A percentile compares a stretch with the other conserved stretches of the same genome.
Evolutionary conservation across 35 echinoderm and acorn worm species (phyloP).

Genomic region (Apostichopus parvimensis): DNA sequence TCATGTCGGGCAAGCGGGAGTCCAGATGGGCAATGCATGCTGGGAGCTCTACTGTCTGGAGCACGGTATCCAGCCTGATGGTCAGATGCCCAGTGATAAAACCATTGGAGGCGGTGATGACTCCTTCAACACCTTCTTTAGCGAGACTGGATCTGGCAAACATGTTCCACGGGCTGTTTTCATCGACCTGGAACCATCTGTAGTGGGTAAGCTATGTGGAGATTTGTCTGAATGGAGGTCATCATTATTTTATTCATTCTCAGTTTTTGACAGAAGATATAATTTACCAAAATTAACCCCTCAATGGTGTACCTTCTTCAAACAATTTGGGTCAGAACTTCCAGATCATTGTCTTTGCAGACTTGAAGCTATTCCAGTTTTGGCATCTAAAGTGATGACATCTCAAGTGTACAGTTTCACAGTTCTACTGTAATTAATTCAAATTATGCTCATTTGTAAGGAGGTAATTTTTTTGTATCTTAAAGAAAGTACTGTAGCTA

Average conservation of each 20-base stretch:
- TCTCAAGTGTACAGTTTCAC: too few species aligned
- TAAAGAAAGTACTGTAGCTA: too few species aligned
- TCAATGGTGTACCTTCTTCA: background rate
- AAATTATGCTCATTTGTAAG: too few species aligned
- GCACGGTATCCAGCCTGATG: too few species aligned
- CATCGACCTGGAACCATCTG: conserved; percentile 76
- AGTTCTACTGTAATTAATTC: too few species aligned
- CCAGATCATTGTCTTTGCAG: background rate
- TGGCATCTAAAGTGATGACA: too few species aligned
- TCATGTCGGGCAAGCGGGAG: conserved; percentile 53
- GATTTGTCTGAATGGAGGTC: background rate
- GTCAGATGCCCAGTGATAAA: too few species aligned
- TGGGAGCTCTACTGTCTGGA: conserved; percentile 16
- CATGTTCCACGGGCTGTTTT: conserved; percentile 76
- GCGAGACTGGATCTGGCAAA: conserved; percentile 80
- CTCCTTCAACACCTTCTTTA: too few species aligned
- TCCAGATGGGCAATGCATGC: conserved; percentile 55
- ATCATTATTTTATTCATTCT: background rate
- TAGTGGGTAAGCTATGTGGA: conserved; percentile 52
- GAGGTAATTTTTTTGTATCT: too few species aligned
- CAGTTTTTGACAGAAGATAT: too few species aligned
- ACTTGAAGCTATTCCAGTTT: background rate
- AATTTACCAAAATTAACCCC: too few species aligned
- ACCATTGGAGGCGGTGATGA: too few species aligned
- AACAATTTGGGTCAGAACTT: background rate